Evolutionary conservation across 2,113 vertebrate genomes (phyloP).

Genomic region (Bombycilla garrulus): DNA sequence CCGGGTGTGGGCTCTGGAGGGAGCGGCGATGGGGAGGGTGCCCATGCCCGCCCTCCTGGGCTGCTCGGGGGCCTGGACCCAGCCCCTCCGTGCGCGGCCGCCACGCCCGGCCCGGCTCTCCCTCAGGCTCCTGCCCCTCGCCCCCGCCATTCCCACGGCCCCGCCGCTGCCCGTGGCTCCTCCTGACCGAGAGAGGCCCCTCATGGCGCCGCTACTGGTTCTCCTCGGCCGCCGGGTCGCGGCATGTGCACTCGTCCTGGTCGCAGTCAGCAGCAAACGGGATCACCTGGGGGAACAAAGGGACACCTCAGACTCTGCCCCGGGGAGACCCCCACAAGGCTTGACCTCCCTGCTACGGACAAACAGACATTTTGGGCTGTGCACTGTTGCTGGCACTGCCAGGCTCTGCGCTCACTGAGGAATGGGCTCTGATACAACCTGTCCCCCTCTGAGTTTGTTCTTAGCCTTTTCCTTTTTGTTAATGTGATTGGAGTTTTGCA

Average conservation of each 20-base stretch:
- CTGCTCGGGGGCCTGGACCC: background rate
- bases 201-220: conserved; percentile 72
- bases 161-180: background rate
- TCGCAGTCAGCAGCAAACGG: conserved; percentile 92
- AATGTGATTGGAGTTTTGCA: background rate
- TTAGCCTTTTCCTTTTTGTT: background rate
- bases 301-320: background rate
- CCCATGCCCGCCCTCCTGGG: background rate
- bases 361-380: rapidly evolving
- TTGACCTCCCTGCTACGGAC: rapidly evolving
- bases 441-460: background rate
- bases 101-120: background rate
- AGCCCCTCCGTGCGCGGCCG: rapidly evolving
- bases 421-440: background rate
- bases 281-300: conserved; percentile 80
- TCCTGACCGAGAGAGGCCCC: background rate
- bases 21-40: background rate
- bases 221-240: conserved; percentile 91
- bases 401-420: rapidly evolving
- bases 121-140: background rate
- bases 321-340: rapidly evolving
- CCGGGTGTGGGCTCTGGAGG: background rate
- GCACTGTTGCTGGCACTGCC: background rate
- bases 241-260: conserved; percentile 92
- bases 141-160: background rate